Percentiles rank a stretch among this genome's conserved stretches.
Evolutionary conservation across 2,888 invertebrate genomes (phyloP).

Genomic region (Drosophila putrida): DNA sequence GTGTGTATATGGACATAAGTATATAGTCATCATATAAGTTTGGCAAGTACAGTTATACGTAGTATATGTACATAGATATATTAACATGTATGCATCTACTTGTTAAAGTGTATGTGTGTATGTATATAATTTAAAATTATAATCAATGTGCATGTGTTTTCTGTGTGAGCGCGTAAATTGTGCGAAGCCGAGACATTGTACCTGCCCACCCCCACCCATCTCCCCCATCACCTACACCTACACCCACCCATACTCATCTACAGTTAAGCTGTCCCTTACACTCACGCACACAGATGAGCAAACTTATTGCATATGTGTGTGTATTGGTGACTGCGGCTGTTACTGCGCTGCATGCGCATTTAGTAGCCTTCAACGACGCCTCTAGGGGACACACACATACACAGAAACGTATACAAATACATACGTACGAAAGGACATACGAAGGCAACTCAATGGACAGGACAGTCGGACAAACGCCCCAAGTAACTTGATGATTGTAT

Average conservation of each 20-base stretch:
- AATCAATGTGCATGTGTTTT: conserved; percentile 70
- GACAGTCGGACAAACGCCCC: conserved; percentile 71
- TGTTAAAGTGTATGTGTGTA: conserved; percentile 44
- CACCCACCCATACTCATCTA: conserved; percentile 11
- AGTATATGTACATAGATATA: conserved; percentile 25
- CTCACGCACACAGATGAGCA: conserved; percentile 47
- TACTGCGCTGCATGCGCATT: conserved; percentile 69
- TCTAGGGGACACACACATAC: conserved; percentile 53
- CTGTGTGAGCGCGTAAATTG: conserved; percentile 72
- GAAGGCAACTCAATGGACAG: conserved; percentile 74
- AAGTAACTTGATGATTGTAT: conserved; percentile 77
- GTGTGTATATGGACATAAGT: conserved; percentile 20
- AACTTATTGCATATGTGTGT: conserved; percentile 64
- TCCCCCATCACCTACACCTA: too few species aligned
- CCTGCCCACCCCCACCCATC: conserved; percentile 45
- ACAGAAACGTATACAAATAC: conserved; percentile 30
- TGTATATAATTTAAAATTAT: conserved; percentile 83
- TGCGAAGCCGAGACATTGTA: conserved; percentile 76
- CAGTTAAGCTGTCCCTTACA: conserved; percentile 67
- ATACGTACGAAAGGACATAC: conserved; percentile 67
- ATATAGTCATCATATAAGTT: conserved; percentile 63
- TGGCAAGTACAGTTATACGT: conserved; percentile 69
- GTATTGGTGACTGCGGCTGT: conserved; percentile 57
- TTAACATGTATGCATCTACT: conserved; percentile 24
- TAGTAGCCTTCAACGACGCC: conserved; percentile 79